Evolutionary conservation across 2,797 vertebrate genomes (phyloP), one percentile per base, ranked within the genome.

Genomic region (Gobionotothen gibberifrons): DNA sequence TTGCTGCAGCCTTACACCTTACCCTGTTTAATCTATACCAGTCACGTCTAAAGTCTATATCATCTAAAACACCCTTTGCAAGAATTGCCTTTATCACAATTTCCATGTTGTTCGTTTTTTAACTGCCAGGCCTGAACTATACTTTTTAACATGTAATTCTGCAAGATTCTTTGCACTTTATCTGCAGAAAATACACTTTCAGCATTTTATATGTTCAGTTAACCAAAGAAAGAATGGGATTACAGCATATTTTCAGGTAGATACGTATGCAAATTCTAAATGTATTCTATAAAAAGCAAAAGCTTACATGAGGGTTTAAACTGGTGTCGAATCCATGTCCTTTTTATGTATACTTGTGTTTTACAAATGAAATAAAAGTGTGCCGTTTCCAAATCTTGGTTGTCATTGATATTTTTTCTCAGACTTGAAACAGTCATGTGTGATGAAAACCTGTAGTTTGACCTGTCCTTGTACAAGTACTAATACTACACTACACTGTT

Each of bases 291-390:
- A 56, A 64, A 57, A 26, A 55, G 44, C 9, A 51, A 46, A 3
- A 15, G 13, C 36, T 54, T 51, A 10, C 46, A 61, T 52, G 21
- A 79, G 67, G 17, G 5, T 60, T 36, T 67, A 19, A 71, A 22
- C 17, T 72, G 36, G 1, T 15, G 9, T 44, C 8, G 19, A 19
- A 11, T 57, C 9, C 22, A 51, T 11, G 9, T 39, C 7, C 26
- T 47, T 52, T 72, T 3, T 17, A 22, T 71, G 16, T 44, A 49
- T 61, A 4, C 0, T 32, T 9, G 21, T 62, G 42, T 73, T 61
- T 29, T 53, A 55, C 39, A 47, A 11, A 7, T 82, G 16, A 6
- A 88, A 89, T 86, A 70, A 88, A 36, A 69, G 54, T 69, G 56
- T 69, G 56, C 66, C 57, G 29, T 78, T 61, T 12, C 16, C 9